Percentiles rank a stretch among this genome's conserved stretches.
phyloP scores from a whole-genome alignment of 2,797 vertebrate genomes.

The Brotogeris chrysoptera region DNA sequence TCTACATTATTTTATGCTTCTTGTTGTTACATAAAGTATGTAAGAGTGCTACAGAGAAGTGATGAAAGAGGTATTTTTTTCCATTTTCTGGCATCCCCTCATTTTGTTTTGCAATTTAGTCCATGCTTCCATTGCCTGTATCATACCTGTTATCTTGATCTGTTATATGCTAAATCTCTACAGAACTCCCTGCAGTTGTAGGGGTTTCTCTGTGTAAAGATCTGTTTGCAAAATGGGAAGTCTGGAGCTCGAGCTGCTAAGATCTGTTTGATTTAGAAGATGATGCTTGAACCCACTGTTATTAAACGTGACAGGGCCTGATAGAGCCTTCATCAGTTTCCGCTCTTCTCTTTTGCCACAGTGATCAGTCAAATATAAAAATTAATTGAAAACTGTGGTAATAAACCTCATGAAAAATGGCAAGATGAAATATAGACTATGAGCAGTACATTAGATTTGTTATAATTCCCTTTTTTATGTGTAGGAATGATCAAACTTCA shows the following conservation, averaged over 20 bases:
- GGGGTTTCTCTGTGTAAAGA: not conserved
- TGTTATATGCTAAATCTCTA: not conserved
- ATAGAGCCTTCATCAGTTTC: slow-evolving; percentile 4
- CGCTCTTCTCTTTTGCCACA: not conserved
- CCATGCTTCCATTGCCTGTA: not conserved
- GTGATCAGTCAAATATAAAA: not conserved
- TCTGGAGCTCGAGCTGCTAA: not conserved
- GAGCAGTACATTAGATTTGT: not conserved
- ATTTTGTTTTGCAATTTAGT: not conserved
- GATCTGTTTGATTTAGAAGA: slow-evolving; percentile 1
- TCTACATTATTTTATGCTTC: not conserved
- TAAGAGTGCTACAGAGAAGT: not conserved
- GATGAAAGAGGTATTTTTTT: not conserved
- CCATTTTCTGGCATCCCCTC: not conserved
- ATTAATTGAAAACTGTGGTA: not conserved
- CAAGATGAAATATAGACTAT: not conserved
- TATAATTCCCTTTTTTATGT: not conserved
- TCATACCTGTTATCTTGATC: not conserved
- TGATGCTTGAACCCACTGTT: not conserved
- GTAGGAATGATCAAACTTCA: not conserved
- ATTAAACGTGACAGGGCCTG: slow-evolving; percentile 11
- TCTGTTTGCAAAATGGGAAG: not conserved
- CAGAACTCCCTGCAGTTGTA: not conserved
- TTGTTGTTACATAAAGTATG: not conserved
- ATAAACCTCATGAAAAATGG: not conserved